phyloP scores from a whole-genome alignment of 2,113 vertebrate genomes.

The Vidua macroura region DNA sequence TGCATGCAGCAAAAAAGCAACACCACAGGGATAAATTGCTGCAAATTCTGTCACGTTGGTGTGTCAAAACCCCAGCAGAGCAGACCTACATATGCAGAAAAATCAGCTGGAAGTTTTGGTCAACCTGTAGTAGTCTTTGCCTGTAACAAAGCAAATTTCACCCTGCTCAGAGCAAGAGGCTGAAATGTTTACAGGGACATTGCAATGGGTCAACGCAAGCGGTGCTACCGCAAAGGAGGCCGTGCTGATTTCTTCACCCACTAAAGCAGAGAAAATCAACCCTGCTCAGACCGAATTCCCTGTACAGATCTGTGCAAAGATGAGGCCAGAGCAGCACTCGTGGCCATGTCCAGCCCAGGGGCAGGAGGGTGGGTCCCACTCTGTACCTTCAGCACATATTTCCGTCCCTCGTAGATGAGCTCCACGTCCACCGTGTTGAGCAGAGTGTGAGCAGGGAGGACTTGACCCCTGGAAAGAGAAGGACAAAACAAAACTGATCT shows the following conservation, averaged over 20 bases:
- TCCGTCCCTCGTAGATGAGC: constrained; percentile 94
- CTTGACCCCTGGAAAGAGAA: constrained; percentile 87
- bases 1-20: background rate
- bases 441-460: constrained; percentile 92
- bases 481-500: background rate
- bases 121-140: background rate
- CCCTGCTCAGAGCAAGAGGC: background rate
- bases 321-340: background rate
- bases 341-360: background rate
- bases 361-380: background rate
- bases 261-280: background rate
- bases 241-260: background rate
- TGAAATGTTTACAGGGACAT: background rate
- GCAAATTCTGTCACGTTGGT: background rate
- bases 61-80: background rate
- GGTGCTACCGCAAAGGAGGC: background rate
- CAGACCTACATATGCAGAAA: background rate
- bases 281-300: background rate
- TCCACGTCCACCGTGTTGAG: constrained; percentile 95
- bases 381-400: constrained; percentile 89
- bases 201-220: background rate
- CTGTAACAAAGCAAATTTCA: background rate
- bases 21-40: background rate
- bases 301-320: background rate
- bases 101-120: background rate